Conservation (phyloP, 2,797 vertebrate species). For the Pristis pectinata region DNA sequence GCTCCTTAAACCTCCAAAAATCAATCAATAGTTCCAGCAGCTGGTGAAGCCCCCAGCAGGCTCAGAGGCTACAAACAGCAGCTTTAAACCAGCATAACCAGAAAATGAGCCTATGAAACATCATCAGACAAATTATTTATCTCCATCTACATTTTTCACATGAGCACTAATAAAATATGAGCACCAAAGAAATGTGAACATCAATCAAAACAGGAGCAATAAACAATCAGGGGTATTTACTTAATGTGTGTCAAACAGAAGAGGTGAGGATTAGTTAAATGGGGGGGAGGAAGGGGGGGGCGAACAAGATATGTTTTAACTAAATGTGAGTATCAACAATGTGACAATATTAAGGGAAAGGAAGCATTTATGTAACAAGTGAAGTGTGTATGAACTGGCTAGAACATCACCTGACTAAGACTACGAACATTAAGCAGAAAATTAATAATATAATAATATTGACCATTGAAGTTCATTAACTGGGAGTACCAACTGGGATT, state of each 20-base stretch:
- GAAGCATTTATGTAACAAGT: too few species aligned
- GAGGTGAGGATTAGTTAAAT: too few species aligned
- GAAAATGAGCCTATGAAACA: background rate
- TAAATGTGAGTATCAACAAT: too few species aligned
- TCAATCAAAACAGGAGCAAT: background rate
- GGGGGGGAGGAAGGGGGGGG: too few species aligned
- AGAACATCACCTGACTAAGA: too few species aligned
- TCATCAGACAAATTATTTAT: background rate
- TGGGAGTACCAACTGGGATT: too few species aligned
- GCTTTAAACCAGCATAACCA: background rate
- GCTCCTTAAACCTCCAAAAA: background rate
- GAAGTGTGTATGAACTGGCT: too few species aligned
- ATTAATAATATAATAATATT: background rate
- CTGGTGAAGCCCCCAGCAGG: background rate
- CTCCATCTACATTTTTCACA: background rate
- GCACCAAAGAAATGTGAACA: too few species aligned
- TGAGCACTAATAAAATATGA: background rate
- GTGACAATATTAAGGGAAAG: too few species aligned
- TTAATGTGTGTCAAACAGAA: too few species aligned
- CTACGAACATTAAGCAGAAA: background rate
- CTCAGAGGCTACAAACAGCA: background rate
- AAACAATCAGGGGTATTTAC: background rate
- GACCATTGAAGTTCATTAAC: too few species aligned
- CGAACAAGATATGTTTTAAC: background rate
- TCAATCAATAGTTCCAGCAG: background rate